A percentile compares a stretch with the other conserved stretches of the same genome.
Conservation (phyloP, 2,797 vertebrate species). For the Galago senegalensis region DNA sequence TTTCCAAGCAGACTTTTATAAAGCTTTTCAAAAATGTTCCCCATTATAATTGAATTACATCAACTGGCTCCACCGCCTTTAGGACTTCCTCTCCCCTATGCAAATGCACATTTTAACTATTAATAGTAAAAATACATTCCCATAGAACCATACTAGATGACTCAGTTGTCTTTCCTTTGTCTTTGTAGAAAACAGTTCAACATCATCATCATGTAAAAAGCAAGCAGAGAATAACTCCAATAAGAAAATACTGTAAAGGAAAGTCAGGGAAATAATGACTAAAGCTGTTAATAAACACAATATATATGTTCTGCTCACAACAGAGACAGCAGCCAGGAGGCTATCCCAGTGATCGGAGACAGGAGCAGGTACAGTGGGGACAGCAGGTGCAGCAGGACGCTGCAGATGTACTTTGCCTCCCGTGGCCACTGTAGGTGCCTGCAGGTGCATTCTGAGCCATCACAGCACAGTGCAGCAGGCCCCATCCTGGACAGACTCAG, state of each 20-base stretch:
- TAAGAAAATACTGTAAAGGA: not conserved
- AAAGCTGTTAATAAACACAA: slow-evolving; percentile 41
- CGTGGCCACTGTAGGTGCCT: not conserved
- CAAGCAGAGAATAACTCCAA: not conserved
- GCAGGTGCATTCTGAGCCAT: not conserved
- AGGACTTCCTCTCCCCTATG: not conserved
- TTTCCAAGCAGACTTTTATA: slow-evolving; percentile 91
- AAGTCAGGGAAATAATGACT: not conserved
- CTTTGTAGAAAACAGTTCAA: slow-evolving; percentile 25
- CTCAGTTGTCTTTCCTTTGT: not conserved
- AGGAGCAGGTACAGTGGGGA: not conserved
- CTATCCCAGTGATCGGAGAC: not conserved
- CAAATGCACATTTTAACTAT: not conserved
- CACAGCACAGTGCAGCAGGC: not conserved
- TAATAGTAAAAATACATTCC: not conserved
- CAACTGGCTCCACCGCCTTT: not conserved
- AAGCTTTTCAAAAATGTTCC: slow-evolving; percentile 89
- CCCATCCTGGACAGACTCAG: not conserved
- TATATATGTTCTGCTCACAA: not conserved
- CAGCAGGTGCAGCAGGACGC: not conserved
- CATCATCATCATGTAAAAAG: slow-evolving; percentile 2
- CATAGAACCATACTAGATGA: not conserved
- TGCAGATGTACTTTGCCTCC: not conserved
- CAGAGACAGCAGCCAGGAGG: not conserved
- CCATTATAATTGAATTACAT: slow-evolving; percentile 87